Percentiles rank a stretch among this genome's conserved stretches.
Conservation (phyloP, 2,888 invertebrate genomes). For the Allacma fusca region DNA sequence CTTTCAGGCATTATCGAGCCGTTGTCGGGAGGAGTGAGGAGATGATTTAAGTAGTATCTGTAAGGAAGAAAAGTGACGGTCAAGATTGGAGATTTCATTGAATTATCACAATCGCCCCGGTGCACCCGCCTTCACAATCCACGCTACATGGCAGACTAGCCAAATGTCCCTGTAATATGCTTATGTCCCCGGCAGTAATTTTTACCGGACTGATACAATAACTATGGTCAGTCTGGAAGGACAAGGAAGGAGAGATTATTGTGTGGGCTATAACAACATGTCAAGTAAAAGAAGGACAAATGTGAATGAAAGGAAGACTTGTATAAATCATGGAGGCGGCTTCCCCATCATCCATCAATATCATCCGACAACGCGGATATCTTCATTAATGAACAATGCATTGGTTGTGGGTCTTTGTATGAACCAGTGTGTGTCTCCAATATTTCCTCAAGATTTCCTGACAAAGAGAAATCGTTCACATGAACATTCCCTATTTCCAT, state of each 20-base stretch:
- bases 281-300: slow-evolving; percentile 18
- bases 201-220: no score
- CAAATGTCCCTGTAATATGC: no score
- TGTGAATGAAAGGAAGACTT: slow-evolving; percentile 19
- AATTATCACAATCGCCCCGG: slow-evolving; percentile 4
- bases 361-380: slow-evolving; percentile 20
- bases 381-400: slow-evolving; percentile 18
- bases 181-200: no score
- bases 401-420: not conserved
- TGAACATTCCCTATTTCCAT: not conserved
- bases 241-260: not conserved
- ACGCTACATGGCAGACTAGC: not conserved
- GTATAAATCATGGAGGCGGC: slow-evolving; percentile 32
- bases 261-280: not conserved
- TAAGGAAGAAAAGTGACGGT: slow-evolving; percentile 21
- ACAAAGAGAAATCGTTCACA: not conserved
- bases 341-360: slow-evolving; percentile 29
- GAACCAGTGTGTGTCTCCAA: slow-evolving; percentile 16
- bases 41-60: slow-evolving; percentile 19
- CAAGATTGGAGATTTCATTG: slow-evolving; percentile 29
- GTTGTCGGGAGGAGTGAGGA: slow-evolving; percentile 13
- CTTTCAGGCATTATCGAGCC: slow-evolving; percentile 4
- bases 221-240: not conserved
- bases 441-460: not conserved
- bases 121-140: not conserved